A percentile compares a stretch with the other conserved stretches of the same genome.
phyloP scores from a whole-genome alignment of 1,140 invertebrate species.

The Drosophila setifemur region DNA sequence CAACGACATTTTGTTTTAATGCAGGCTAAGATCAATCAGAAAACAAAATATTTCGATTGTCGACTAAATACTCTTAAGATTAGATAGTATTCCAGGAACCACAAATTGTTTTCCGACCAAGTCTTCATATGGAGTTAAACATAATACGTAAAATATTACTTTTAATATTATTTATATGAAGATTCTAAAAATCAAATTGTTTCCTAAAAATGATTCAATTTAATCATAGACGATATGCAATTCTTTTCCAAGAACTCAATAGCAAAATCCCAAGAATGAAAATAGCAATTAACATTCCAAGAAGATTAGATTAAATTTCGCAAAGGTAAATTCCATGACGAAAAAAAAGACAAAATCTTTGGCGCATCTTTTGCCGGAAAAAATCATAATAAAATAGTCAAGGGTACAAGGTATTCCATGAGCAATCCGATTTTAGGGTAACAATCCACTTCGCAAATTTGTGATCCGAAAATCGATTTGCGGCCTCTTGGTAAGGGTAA shows the following conservation, averaged over 20 bases:
- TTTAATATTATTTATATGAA: neutral
- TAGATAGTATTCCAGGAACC: slow-evolving; percentile 19
- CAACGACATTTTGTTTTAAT: neutral
- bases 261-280: slow-evolving; percentile 7
- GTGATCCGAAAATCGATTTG: slow-evolving; percentile 3
- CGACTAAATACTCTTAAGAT: too few species aligned
- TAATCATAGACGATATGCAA: neutral
- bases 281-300: neutral
- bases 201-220: neutral
- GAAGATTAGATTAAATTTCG: neutral
- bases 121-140: too few species aligned
- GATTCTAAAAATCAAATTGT: neutral
- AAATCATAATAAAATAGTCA: too few species aligned
- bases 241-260: neutral
- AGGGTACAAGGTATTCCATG: too few species aligned
- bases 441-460: neutral
- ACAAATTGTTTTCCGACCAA: slow-evolving; percentile 1
- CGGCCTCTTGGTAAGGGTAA: slow-evolving; percentile 1
- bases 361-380: too few species aligned
- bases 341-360: too few species aligned
- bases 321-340: neutral
- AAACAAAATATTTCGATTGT: too few species aligned
- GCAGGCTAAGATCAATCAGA: slow-evolving; percentile 18
- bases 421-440: too few species aligned
- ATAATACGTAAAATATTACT: too few species aligned